Base-by-base conservation (phyloP, 2,888 invertebrate genomes). In the Sarcophaga subvicina region DNA sequence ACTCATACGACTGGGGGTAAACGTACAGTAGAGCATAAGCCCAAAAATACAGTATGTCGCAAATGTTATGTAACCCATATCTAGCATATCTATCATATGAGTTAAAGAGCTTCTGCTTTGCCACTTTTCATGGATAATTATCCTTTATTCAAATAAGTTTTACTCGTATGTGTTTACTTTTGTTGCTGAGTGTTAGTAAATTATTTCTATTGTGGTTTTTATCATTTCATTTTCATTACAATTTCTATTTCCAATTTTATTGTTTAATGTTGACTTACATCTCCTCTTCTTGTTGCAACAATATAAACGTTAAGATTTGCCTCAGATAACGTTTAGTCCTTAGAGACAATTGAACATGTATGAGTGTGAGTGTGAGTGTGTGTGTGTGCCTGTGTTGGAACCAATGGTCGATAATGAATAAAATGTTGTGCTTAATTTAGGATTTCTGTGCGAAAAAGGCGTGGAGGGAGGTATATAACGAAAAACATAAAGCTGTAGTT, bases 191-290 rank as follows among this genome's bases (percentile, higher is more conserved):
- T 37, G 54, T 54, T 17, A 14, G 0, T 66, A 10, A 12, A 4
- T 64, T 70, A 66, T 72, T 83, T 66, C 69, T 67, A 75, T 79
- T 84, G 66, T 67, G 71, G 76, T 72, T 85, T 79, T 85, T 85
- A 85, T 85, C 80, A 66, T 66, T 76, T 37, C 49, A 62, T 83
- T 83, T 78, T 83, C 71, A 71, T 83, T 83, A 22, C 62, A 37
- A 76, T 76, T 87, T 81, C 81, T 76, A 67, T 82, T 79, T 71
- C 14, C n/a, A 69, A 75, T 84, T 87, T 87, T 84, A 84, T 87
- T 81, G 81, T 75, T 71, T 67, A 45, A 80, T 47, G 54, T 82
- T 83, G 66, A 76, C 77, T 72, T 77, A 27, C 49, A 37, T 37
- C 37, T 37, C 37, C 37, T 37, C 37, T 37, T 37, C 8, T 49